Evolutionary conservation across 30 jellyfish, hydroid and myxozoan genomes (phyloP).

Genomic region (Aurelia coerulea): DNA sequence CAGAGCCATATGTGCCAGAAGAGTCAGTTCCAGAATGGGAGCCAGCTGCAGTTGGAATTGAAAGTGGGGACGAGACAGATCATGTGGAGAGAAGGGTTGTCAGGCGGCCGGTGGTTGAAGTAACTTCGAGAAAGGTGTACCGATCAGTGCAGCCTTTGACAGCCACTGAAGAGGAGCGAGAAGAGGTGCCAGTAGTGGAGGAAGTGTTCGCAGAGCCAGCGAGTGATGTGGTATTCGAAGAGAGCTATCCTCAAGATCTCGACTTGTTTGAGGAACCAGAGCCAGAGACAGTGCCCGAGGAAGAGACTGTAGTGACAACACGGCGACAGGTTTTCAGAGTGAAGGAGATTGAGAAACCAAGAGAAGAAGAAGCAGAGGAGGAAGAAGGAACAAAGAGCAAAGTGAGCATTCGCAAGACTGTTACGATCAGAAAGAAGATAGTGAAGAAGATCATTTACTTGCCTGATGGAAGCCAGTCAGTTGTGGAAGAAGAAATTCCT

Average conservation of each 20-base stretch:
- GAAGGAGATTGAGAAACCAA: no score
- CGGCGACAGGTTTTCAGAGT: constrained; percentile 41
- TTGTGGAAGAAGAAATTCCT: no score
- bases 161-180: constrained; percentile 32
- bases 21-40: constrained; percentile 26
- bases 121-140: constrained; percentile 65
- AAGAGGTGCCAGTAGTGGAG: no score
- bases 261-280: constrained; percentile 10
- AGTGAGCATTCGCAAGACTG: no score
- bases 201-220: neutral
- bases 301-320: constrained; percentile 5
- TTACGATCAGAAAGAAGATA: no score
- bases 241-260: constrained; percentile 30
- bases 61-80: constrained; percentile 11
- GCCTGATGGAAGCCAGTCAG: no score
- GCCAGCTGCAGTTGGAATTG: neutral
- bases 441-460: no score
- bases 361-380: no score
- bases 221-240: constrained; percentile 22
- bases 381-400: no score
- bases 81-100: constrained; percentile 31
- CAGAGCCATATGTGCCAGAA: constrained; percentile 24
- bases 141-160: constrained; percentile 27
- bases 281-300: constrained; percentile 31
- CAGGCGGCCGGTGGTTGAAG: constrained; percentile 41